Evolutionary conservation across 2,888 invertebrate species (phyloP), one percentile per base, ranked within the genome.

Genomic region (Sphinx pinastri): DNA sequence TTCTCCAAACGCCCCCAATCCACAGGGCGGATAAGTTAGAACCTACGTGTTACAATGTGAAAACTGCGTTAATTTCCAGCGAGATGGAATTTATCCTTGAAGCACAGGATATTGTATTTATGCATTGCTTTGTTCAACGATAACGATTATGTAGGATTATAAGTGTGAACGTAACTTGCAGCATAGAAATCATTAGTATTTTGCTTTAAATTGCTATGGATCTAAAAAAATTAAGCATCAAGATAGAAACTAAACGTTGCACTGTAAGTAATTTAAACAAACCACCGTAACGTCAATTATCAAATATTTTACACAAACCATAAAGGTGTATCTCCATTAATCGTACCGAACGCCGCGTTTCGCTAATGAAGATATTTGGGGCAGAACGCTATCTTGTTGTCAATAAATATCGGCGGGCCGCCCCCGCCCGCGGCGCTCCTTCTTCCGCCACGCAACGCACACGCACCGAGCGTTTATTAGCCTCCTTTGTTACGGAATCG

Each of bases 341-440:
- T 70, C 77, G 71, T 75, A 71, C 82, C 58, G 54, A 60, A 70
- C 70, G 72, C 72, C 77, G 75, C 83, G 84, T 82, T 88, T 88
- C 82, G 89, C 89, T 89, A 89, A 89, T 89, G 88, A 89, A 88
- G 89, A 89, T 87, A 89, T 89, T 88, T 84, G 88, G 88, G 81
- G 78, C 83, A 77, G 68, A 71, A 76, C 81, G 81, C 81, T 89
- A 89, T 89, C 88, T 87, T 80, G 73, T 76, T 78, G 84, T 87
- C 88, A 85, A 89, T 89, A 89, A 89, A 89, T 89, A 87, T 81
- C 77, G 75, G 74, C 68, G 69, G 60, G 67, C 81, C 75, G 78
- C 80, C 78, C 80, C 78, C 80, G 82, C 76, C 81, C 79, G 75
- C 75, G 83, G 79, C 80, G 81, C 74, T 74, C 76, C 71, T 75